phyloP scores from a whole-genome alignment of 2,888 invertebrate species.

The Dasysyrphus tricinctus region DNA sequence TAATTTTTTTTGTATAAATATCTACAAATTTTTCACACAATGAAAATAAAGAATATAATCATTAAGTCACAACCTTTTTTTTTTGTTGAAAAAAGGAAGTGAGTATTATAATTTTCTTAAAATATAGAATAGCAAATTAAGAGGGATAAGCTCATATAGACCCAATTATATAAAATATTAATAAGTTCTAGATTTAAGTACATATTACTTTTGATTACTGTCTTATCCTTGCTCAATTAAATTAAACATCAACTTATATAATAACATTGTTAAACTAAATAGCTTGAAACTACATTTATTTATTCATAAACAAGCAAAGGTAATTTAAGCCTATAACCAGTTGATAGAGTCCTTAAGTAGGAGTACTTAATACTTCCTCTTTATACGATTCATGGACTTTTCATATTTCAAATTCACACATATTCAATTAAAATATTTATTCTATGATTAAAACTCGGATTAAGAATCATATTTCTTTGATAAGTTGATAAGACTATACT shows the following conservation, averaged over 20 bases:
- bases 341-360: background rate
- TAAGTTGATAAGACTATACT: background rate
- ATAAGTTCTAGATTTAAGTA: background rate
- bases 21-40: constrained; percentile 47
- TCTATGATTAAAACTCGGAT: no score
- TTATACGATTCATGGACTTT: background rate
- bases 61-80: constrained; percentile 60
- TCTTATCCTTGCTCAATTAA: background rate
- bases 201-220: background rate
- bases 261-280: background rate
- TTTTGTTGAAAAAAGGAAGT: background rate
- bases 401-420: background rate
- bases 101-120: constrained; percentile 6
- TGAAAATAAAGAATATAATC: constrained; percentile 39
- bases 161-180: background rate
- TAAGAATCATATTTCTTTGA: background rate
- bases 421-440: background rate
- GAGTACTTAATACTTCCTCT: background rate
- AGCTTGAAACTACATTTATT: background rate
- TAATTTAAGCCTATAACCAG: background rate
- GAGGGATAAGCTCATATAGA: background rate
- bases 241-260: no score
- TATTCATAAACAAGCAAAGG: background rate
- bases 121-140: background rate
- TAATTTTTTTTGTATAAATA: constrained; percentile 13